Evolutionary conservation across 2,888 invertebrate genomes (phyloP).

Genomic region (Graphium colonna): DNA sequence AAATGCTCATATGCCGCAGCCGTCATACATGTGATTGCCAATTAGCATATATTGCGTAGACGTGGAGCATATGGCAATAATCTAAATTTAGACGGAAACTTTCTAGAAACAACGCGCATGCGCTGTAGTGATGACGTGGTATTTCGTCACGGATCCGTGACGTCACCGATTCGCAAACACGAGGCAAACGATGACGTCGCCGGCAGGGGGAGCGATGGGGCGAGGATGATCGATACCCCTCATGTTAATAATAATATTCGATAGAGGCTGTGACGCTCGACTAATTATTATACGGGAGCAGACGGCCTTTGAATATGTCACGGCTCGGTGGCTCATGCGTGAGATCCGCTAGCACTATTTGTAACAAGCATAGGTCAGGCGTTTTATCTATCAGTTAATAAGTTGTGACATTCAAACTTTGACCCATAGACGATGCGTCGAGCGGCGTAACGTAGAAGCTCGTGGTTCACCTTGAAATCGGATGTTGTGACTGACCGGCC

Average conservation of each 20-base stretch:
- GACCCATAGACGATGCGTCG: conserved; percentile 29
- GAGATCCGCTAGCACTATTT: conserved; percentile 38
- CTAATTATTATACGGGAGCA: conserved; percentile 47
- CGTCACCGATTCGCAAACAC: conserved; percentile 43
- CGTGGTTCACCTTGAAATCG: neutral
- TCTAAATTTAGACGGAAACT: conserved; percentile 42
- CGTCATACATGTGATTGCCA: conserved; percentile 4
- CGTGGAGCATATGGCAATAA: conserved; percentile 23
- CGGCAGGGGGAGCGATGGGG: conserved; percentile 35
- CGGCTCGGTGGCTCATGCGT: conserved; percentile 67
- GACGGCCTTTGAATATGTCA: conserved; percentile 53
- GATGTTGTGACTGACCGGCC: neutral
- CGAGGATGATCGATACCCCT: conserved; percentile 49
- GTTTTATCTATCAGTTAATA: conserved; percentile 45
- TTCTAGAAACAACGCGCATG: conserved; percentile 47
- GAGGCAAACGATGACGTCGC: conserved; percentile 59
- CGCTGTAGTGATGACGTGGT: conserved; percentile 50
- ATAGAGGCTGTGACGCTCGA: conserved; percentile 61
- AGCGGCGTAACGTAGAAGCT: conserved; percentile 21
- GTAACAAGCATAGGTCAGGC: conserved; percentile 50
- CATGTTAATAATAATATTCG: conserved; percentile 46
- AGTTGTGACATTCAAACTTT: conserved; percentile 50
- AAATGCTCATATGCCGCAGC: neutral
- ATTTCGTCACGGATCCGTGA: conserved; percentile 48
- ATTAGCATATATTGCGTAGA: conserved; percentile 7